Evolutionary conservation across 2,113 vertebrate species (phyloP).

Genomic region (Bolborhynchus lineola): DNA sequence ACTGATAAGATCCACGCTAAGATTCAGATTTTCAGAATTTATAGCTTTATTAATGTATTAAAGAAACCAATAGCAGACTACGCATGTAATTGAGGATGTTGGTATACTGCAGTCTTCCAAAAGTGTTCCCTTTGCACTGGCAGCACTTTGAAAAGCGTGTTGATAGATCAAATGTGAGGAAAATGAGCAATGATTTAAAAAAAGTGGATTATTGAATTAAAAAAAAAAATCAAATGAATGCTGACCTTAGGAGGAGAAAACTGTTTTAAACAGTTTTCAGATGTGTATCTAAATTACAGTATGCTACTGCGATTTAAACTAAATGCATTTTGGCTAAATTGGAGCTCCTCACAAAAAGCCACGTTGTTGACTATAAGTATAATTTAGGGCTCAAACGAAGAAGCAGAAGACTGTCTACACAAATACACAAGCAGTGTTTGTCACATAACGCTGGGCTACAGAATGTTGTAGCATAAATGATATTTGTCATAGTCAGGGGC

Average conservation of each 20-base stretch:
- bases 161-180: not conserved
- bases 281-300: not conserved
- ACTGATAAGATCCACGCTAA: not conserved
- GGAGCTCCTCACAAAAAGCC: not conserved
- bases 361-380: not conserved
- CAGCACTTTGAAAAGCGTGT: not conserved
- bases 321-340: not conserved
- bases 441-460: not conserved
- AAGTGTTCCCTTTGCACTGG: not conserved
- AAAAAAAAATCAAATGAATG: not conserved
- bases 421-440: not conserved
- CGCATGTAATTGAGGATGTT: not conserved
- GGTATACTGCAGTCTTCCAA: not conserved
- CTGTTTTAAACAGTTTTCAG: constrained; percentile 3
- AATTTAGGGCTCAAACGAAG: not conserved
- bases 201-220: not conserved
- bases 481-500: not conserved
- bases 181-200: not conserved
- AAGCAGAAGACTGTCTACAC: not conserved
- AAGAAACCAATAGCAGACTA: not conserved
- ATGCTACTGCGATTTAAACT: not conserved
- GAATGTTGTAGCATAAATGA: not conserved
- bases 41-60: not conserved
- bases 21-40: not conserved
- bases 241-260: not conserved